Conservation (phyloP, 2,797 vertebrate species). For the Lindbergichthys nudifrons region DNA sequence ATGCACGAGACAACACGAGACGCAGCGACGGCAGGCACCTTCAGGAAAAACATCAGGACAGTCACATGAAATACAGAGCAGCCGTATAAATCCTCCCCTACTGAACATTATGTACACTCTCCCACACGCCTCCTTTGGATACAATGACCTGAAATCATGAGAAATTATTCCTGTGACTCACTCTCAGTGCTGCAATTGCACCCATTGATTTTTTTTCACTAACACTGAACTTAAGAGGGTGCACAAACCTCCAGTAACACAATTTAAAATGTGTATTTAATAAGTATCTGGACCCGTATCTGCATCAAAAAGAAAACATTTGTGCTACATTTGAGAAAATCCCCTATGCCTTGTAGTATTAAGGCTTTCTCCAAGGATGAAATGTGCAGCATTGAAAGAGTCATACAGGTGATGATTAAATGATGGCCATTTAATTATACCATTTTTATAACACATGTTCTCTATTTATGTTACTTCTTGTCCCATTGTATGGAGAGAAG, state of each 20-base stretch:
- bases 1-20: slow-evolving; percentile 58
- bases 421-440: background rate
- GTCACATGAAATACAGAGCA: slow-evolving; percentile 52
- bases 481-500: too few relatives aligned
- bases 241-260: background rate
- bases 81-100: slow-evolving; percentile 27
- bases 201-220: slow-evolving; percentile 1
- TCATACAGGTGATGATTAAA: background rate
- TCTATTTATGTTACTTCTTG: too few relatives aligned
- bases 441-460: too few relatives aligned
- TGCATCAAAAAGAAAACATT: background rate
- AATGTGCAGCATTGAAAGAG: background rate
- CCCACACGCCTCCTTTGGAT: slow-evolving; percentile 13
- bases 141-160: slow-evolving; percentile 23
- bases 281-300: background rate
- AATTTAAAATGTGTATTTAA: background rate
- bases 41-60: slow-evolving; percentile 59
- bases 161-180: slow-evolving; percentile 4
- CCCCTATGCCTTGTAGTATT: background rate
- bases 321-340: background rate
- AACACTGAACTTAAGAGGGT: background rate
- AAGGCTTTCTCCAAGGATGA: background rate
- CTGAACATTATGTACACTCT: slow-evolving; percentile 38
- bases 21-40: slow-evolving; percentile 59
- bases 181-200: slow-evolving; percentile 11